A percentile compares a stretch with the other conserved stretches of the same genome.
phyloP scores from a whole-genome alignment of 2,888 invertebrate species.

The Pandemis heparana region DNA sequence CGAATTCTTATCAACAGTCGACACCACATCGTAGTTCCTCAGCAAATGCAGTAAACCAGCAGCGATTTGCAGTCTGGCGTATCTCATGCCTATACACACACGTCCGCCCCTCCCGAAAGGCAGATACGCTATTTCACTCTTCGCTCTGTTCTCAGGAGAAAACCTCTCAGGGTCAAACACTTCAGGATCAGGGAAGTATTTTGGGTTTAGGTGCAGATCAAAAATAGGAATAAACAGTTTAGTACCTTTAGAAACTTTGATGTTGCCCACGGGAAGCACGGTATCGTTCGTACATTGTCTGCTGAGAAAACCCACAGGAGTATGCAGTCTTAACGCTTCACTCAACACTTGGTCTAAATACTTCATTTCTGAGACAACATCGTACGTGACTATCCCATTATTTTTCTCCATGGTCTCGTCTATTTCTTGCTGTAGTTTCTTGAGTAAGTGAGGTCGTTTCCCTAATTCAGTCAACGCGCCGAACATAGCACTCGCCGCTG shows the following conservation, averaged over 20 bases:
- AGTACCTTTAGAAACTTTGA: constrained; percentile 63
- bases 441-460: constrained; percentile 60
- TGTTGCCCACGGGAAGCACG: constrained; percentile 65
- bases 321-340: constrained; percentile 63
- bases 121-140: constrained; percentile 61
- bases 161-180: constrained; percentile 75
- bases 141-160: constrained; percentile 49
- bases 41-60: constrained; percentile 40
- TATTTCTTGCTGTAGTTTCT: constrained; percentile 66
- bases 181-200: constrained; percentile 73
- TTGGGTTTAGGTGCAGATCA: constrained; percentile 71
- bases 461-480: constrained; percentile 64
- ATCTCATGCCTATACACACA: constrained; percentile 72
- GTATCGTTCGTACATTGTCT: constrained; percentile 60
- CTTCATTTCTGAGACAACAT: constrained; percentile 58
- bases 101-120: constrained; percentile 79
- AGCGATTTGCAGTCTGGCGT: constrained; percentile 60
- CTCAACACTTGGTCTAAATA: constrained; percentile 64
- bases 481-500: constrained; percentile 64
- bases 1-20: neutral
- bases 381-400: constrained; percentile 58
- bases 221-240: constrained; percentile 63
- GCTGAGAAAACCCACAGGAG: constrained; percentile 61
- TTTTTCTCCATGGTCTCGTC: constrained; percentile 55
- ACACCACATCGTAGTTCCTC: constrained; percentile 22